Base-by-base conservation (phyloP, 1,140 invertebrate genomes). In the Rhyzopertha dominica region DNA sequence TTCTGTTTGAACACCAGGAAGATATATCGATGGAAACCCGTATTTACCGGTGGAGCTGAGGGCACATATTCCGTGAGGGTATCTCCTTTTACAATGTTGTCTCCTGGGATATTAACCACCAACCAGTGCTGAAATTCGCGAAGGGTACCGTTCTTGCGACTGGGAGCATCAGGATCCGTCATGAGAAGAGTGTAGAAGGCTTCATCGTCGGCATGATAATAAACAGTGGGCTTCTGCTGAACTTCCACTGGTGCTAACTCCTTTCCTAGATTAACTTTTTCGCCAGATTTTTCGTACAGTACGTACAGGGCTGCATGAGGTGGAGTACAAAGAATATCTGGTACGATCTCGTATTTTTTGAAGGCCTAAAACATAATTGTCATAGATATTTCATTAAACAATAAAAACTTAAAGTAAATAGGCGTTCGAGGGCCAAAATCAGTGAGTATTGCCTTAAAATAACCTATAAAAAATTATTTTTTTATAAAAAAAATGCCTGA, bases 91-190 rank as follows among this genome's bases (percentile, higher is more conserved):
- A 61, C 54, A 0, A 95, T 63, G 31, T 87, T 71, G 40, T 67
- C 71, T n/a, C 84, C 88, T 4, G 85, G 86, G 57, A 96, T 89
- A 61, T 96, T 95, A 4, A 76, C 85, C 1, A 95, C 83, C 4
- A 94, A 65, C 90, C 90, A 95, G 65, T 95, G 90, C 56, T 87
- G 83, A 80, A 83, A 90, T 70, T 93, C 90, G 2, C 88, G 74
- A 53, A 79, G 84, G 30, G 76, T 84, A 0, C 80, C 85, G 19
- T 84, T 71, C 3, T 78, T 70, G 5, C 89, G 77, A 56, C 81
- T 87, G 4, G 90, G 90, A 12, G 89, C 88, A 75, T 94, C 90
- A 4, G 88, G 89, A 76, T 92, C 88, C 83, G 56, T 10, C 80
- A 87, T 80, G 43, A 79, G 74, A 0, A 90, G 65, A 2, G 85